Evolutionary conservation across 2,888 invertebrate species (phyloP).

Genomic region (Anagyrus pseudococci): DNA sequence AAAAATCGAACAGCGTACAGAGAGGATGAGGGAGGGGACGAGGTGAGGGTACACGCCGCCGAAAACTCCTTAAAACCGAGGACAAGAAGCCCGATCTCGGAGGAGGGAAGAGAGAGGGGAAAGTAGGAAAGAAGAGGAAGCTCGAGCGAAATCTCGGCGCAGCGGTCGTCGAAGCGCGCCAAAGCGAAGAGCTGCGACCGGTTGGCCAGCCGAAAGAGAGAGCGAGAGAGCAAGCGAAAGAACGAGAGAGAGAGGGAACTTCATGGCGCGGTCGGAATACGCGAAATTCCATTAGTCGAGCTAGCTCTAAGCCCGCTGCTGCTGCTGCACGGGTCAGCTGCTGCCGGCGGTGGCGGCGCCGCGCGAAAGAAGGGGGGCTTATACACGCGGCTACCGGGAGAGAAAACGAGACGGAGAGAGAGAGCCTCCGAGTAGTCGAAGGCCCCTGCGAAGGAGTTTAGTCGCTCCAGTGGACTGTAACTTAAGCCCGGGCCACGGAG

Average conservation of each 20-base stretch:
- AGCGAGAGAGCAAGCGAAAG: too few species aligned
- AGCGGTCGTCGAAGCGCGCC: too few species aligned
- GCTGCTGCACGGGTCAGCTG: slow-evolving; percentile 3
- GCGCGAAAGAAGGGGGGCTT: background rate
- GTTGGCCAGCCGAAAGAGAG: too few species aligned
- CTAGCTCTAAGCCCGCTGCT: slow-evolving; percentile 13
- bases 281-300: slow-evolving; percentile 46
- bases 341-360: background rate
- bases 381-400: background rate
- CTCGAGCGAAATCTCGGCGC: too few species aligned
- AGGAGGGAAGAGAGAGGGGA: background rate
- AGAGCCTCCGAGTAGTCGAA: slow-evolving; percentile 15
- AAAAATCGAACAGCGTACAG: background rate
- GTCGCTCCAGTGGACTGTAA: slow-evolving; percentile 59
- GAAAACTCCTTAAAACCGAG: slow-evolving; percentile 2
- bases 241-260: too few species aligned
- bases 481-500: slow-evolving; percentile 42
- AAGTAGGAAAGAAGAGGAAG: background rate
- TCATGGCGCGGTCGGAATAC: slow-evolving; percentile 4
- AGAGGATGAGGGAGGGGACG: background rate
- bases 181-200: too few species aligned
- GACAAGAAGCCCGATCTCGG: background rate
- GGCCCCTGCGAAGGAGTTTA: slow-evolving; percentile 52
- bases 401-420: background rate
- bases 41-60: background rate